A percentile compares a stretch with the other conserved stretches of the same genome.
phyloP scores from a whole-genome alignment of 2,113 vertebrate species.

The Platysteira castanea region DNA sequence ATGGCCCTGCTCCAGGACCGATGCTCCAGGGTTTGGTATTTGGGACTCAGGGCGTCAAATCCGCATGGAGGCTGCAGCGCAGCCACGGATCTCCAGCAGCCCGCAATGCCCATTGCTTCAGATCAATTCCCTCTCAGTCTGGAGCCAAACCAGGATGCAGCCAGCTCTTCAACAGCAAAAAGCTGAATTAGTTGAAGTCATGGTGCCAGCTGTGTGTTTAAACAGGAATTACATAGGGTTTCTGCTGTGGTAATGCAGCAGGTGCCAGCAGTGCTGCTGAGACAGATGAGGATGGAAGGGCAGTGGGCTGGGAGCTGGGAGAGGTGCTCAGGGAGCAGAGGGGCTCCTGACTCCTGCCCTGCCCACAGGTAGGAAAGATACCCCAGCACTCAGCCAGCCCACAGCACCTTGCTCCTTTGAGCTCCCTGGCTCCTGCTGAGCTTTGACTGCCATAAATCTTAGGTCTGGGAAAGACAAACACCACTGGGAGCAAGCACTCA shows the following conservation, averaged over 20 bases:
- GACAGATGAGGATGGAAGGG: not conserved
- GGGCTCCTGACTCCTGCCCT: not conserved
- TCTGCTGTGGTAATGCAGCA: not conserved
- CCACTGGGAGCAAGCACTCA: fast-evolving
- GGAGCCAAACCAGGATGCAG: not conserved
- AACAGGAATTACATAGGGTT: not conserved
- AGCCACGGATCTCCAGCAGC: not conserved
- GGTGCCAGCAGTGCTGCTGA: not conserved
- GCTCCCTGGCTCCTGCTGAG: not conserved
- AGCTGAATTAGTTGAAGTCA: not conserved
- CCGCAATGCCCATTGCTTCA: not conserved
- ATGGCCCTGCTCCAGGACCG: not conserved
- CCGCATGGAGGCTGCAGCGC: not conserved
- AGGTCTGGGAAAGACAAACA: not conserved
- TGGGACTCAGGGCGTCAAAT: not conserved
- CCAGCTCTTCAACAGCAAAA: not conserved
- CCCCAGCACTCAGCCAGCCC: not conserved
- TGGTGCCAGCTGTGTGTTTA: not conserved
- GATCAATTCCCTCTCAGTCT: not conserved
- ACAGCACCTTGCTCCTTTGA: not conserved
- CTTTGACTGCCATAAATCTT: not conserved
- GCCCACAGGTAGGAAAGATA: not conserved
- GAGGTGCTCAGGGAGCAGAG: not conserved
- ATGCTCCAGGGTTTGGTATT: not conserved
- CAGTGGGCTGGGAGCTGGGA: not conserved